phyloP scores from a whole-genome alignment of 2,888 invertebrate species.

The Phanerotoma sp. region DNA sequence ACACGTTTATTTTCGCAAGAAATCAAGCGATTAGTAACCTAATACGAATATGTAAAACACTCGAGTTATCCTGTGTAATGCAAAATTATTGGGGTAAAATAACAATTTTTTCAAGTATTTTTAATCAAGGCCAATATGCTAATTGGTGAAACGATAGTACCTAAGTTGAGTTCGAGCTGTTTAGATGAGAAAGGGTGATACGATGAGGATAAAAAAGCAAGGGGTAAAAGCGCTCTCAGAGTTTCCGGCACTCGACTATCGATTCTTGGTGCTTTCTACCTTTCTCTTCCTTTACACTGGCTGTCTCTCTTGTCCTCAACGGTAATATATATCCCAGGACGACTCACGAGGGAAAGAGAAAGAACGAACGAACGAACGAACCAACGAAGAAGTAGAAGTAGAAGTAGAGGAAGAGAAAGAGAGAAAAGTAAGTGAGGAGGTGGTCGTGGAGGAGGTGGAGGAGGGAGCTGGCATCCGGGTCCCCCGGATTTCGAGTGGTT shows the following conservation, averaged over 20 bases:
- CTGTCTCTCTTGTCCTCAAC: slow-evolving; percentile 12
- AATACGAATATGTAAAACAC: too few species aligned
- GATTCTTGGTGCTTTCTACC: slow-evolving; percentile 22
- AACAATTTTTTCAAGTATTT: slow-evolving; percentile 22
- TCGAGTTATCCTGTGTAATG: too few species aligned
- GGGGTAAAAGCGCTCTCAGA: slow-evolving; percentile 28
- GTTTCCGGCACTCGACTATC: slow-evolving; percentile 34
- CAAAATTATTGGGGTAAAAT: too few species aligned
- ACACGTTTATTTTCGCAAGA: too few species aligned
- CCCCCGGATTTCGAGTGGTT: slow-evolving; percentile 23
- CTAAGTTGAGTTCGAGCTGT: slow-evolving; percentile 33
- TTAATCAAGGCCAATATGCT: slow-evolving; percentile 41
- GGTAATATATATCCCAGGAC: slow-evolving; percentile 22
- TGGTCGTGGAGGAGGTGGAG: too few species aligned
- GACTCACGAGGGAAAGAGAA: background rate
- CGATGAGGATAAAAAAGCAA: slow-evolving; percentile 14
- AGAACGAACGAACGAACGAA: too few species aligned
- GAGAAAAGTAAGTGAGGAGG: too few species aligned
- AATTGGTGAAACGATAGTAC: slow-evolving; percentile 41
- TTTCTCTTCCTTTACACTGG: slow-evolving; percentile 15
- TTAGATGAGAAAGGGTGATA: slow-evolving; percentile 28
- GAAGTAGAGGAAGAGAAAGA: too few species aligned
- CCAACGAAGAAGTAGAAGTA: too few species aligned
- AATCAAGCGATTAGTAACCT: too few species aligned
- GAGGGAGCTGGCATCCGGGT: background rate